Percentiles rank a stretch among this genome's conserved stretches.
Evolutionary conservation across 2,113 vertebrate species (phyloP).

Genomic region (Hippocampus zosterae): DNA sequence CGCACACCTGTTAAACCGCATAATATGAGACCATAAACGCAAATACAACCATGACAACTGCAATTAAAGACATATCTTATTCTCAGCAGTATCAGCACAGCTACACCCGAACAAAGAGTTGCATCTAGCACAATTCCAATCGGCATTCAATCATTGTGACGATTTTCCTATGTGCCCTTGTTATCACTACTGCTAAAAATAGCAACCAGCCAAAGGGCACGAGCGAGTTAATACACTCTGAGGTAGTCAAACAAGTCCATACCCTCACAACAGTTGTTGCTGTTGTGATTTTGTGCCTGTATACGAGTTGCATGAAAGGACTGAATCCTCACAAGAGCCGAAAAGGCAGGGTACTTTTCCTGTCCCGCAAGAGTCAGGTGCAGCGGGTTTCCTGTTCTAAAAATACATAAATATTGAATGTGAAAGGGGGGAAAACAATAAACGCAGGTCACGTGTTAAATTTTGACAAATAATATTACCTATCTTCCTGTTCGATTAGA

Average conservation of each 20-base stretch:
- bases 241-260: slow-evolving; percentile 60
- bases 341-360: slow-evolving; percentile 45
- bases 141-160: not conserved
- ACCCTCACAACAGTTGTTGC: slow-evolving; percentile 50
- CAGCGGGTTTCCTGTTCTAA: slow-evolving; percentile 61
- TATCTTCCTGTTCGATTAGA: too few relatives aligned
- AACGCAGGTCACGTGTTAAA: not conserved
- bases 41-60: slow-evolving; percentile 29
- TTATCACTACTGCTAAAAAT: slow-evolving; percentile 60
- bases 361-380: slow-evolving; percentile 52
- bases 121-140: slow-evolving; percentile 12
- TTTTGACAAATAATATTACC: not conserved
- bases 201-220: slow-evolving; percentile 48
- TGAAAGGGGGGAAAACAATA: not conserved
- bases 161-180: slow-evolving; percentile 46
- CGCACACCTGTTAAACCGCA: slow-evolving; percentile 45
- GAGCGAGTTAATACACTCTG: slow-evolving; percentile 47
- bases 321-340: slow-evolving; percentile 38
- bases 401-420: slow-evolving; percentile 64
- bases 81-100: slow-evolving; percentile 12
- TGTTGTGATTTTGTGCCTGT: slow-evolving; percentile 18
- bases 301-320: slow-evolving; percentile 12
- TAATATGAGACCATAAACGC: slow-evolving; percentile 42
- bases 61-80: slow-evolving; percentile 49
- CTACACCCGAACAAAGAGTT: slow-evolving; percentile 11